Conservation (phyloP, 2,113 vertebrate genomes). For the Thamnaconus septentrionalis region DNA sequence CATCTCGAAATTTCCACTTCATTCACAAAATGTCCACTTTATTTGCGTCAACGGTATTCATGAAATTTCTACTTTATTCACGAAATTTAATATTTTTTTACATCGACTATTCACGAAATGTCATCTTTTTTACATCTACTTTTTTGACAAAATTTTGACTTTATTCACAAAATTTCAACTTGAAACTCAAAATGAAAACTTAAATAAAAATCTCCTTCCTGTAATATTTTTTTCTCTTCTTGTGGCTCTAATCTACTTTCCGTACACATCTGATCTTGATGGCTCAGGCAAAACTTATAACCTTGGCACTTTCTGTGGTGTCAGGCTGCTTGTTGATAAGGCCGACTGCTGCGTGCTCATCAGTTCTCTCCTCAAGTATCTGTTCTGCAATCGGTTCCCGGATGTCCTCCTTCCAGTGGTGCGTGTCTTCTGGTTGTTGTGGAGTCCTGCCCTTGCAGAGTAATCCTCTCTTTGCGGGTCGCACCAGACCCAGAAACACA, state of each 20-base stretch:
- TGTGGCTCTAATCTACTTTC: not conserved
- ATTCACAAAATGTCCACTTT: no score
- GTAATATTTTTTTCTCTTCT: no score
- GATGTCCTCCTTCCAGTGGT: not conserved
- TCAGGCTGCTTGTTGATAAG: slow-evolving; percentile 42
- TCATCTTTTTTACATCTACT: no score
- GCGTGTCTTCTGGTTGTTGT: not conserved
- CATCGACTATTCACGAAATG: no score
- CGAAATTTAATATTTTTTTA: no score
- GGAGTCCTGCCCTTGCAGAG: slow-evolving; percentile 57
- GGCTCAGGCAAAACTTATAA: slow-evolving; percentile 17
- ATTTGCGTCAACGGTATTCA: no score
- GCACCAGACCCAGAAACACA: slow-evolving; percentile 85
- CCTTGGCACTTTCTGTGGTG: slow-evolving; percentile 8
- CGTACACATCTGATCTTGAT: not conserved
- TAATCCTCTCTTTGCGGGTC: slow-evolving; percentile 81
- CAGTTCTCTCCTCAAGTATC: not conserved
- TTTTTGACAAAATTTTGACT: no score
- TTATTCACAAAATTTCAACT: no score
- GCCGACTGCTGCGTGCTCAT: slow-evolving; percentile 74
- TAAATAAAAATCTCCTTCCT: no score
- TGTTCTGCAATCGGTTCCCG: slow-evolving; percentile 23
- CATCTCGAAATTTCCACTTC: no score
- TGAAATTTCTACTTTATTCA: no score
- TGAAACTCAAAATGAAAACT: no score